phyloP scores from a whole-genome alignment of 1,140 invertebrate genomes.

The Mercenaria mercenaria region DNA sequence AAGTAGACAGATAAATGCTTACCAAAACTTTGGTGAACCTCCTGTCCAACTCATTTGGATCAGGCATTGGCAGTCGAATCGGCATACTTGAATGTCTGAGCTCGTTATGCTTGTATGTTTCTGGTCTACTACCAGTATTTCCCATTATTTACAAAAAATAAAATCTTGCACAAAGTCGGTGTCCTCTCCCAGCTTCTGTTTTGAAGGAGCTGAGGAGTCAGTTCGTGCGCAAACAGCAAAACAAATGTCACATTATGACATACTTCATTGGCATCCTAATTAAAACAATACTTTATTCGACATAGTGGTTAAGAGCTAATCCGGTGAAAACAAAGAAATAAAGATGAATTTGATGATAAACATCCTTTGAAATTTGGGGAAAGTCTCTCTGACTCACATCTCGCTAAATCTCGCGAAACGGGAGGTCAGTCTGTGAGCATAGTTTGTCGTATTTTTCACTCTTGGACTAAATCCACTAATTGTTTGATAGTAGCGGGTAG shows the following conservation, averaged over 20 bases:
- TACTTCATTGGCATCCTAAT: neutral
- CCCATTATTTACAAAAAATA: conserved; percentile 56
- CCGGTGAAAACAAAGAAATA: conserved; percentile 49
- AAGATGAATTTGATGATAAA: conserved; percentile 42
- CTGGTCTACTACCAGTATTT: conserved; percentile 50
- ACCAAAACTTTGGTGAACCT: conserved; percentile 98
- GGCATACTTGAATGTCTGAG: conserved; percentile 81
- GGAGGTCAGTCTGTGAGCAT: neutral
- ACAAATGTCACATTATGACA: conserved; percentile 34
- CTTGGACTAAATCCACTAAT: neutral
- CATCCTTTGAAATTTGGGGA: conserved; percentile 51
- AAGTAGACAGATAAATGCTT: too few species aligned
- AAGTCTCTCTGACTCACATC: conserved; percentile 52
- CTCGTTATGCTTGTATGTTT: conserved; percentile 65
- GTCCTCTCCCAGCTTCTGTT: neutral
- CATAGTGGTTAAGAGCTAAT: conserved; percentile 10
- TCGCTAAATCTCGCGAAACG: conserved; percentile 31
- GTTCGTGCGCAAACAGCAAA: neutral
- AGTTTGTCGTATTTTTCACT: neutral
- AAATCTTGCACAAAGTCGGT: neutral
- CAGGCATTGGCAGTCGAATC: conserved; percentile 91
- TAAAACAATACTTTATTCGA: conserved; percentile 22
- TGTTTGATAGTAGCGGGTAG: too few species aligned
- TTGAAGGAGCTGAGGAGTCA: neutral
- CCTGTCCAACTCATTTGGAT: conserved; percentile 93